Evolutionary conservation across 2,797 vertebrate genomes (phyloP).

Genomic region (Coregonus suidteri): DNA sequence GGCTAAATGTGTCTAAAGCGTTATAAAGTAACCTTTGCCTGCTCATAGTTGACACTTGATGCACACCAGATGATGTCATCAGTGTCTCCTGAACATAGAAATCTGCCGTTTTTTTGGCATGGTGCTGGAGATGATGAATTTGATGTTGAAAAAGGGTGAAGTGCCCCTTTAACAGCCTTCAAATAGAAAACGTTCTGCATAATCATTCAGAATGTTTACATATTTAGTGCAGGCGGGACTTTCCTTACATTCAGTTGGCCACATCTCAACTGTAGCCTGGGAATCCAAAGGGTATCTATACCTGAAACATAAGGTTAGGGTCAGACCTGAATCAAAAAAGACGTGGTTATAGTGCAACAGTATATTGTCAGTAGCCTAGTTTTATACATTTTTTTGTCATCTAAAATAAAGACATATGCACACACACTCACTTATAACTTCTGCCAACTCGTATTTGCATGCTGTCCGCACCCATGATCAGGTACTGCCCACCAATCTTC

Average conservation of each 20-base stretch:
- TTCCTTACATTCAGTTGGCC: constrained; percentile 76
- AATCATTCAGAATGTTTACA: constrained; percentile 63
- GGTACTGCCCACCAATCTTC: constrained; percentile 74
- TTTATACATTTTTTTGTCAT: not conserved
- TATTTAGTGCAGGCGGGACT: constrained; percentile 65
- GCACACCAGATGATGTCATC: too few relatives aligned
- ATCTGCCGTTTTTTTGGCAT: too few relatives aligned
- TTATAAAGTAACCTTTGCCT: too few relatives aligned
- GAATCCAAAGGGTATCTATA: constrained; percentile 89
- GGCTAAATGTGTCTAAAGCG: too few relatives aligned
- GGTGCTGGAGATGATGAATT: too few relatives aligned
- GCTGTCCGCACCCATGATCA: constrained; percentile 86
- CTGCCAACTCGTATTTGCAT: constrained; percentile 67
- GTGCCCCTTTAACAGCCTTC: constrained; percentile 24
- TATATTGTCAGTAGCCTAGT: not conserved
- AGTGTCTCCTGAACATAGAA: too few relatives aligned
- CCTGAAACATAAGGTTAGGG: constrained; percentile 65
- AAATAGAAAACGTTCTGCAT: constrained; percentile 56
- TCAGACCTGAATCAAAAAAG: not conserved
- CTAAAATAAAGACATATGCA: not conserved
- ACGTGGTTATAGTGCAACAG: not conserved
- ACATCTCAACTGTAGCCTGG: constrained; percentile 81
- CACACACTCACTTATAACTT: constrained; percentile 41
- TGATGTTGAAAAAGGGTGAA: too few relatives aligned
- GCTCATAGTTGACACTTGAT: too few relatives aligned